Percentiles rank a stretch among this genome's conserved stretches.
Conservation (phyloP, 2,797 vertebrate species). For the Chiloscyllium punctatum region DNA sequence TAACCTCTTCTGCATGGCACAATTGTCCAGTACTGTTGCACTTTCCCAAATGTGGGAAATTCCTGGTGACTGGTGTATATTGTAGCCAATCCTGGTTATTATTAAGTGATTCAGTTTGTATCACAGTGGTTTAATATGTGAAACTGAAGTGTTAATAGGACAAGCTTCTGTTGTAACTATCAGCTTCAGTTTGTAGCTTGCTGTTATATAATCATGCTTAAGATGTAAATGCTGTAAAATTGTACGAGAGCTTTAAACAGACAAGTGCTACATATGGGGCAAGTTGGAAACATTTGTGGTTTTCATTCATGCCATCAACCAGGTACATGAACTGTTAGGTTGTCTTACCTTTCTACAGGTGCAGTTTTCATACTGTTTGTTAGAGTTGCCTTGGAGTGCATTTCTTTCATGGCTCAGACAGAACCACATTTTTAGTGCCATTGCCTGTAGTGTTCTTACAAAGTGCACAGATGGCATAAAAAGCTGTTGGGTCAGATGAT, state of each 20-base stretch:
- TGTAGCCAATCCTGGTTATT: not conserved
- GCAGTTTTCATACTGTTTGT: not conserved
- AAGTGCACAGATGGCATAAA: not conserved
- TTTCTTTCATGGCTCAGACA: too few relatives aligned
- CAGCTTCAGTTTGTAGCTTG: not conserved
- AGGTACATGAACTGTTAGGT: not conserved
- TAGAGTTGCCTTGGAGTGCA: not conserved
- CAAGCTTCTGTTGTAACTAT: not conserved
- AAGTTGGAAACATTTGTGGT: not conserved
- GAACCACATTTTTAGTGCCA: not conserved
- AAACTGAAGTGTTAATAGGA: not conserved
- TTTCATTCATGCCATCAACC: not conserved
- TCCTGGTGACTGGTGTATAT: not conserved
- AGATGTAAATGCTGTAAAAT: not conserved
- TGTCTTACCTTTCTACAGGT: not conserved
- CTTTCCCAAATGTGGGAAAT: not conserved
- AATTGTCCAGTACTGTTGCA: not conserved
- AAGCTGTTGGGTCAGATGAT: not conserved
- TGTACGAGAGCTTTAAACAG: not conserved
- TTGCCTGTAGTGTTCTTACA: not conserved
- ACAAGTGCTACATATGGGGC: not conserved
- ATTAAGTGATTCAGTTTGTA: not conserved
- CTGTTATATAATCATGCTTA: not conserved
- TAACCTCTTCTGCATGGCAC: not conserved
- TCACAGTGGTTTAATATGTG: not conserved